These are phyloP conservation scores for Athene noctua DNA, from an alignment of 2,113 vertebrate genomes.

Conservation along the genomic window DNA sequence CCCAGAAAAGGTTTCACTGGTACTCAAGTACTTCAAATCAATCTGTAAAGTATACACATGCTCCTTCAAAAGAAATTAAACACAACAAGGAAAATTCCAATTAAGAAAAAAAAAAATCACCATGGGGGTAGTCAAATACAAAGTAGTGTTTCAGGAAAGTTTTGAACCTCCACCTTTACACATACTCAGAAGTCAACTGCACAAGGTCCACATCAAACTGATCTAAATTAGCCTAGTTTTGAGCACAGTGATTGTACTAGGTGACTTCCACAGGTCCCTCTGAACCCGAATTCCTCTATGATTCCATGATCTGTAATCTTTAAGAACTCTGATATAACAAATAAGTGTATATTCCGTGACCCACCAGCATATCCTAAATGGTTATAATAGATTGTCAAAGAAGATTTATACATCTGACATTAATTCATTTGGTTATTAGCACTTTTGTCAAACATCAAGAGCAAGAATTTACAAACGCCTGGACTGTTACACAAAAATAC, in stretches of 20 bases:
- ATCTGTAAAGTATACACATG: background rate
- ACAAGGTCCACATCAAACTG: background rate
- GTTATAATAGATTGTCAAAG: background rate
- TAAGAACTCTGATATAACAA: background rate
- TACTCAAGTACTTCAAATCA: background rate
- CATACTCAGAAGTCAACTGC: background rate
- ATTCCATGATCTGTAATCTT: background rate
- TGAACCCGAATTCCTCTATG: background rate
- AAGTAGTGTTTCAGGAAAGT: background rate
- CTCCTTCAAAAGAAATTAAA: background rate
- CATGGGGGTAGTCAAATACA: background rate
- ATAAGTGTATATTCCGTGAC: background rate
- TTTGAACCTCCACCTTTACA: background rate
- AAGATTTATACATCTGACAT: background rate
- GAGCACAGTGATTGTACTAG: background rate
- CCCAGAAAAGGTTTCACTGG: background rate
- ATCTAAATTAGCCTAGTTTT: background rate
- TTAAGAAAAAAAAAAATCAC: background rate
- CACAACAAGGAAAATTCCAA: background rate
- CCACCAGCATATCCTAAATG: background rate
- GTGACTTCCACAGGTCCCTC: background rate
- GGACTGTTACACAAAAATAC: background rate
- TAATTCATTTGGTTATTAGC: background rate
- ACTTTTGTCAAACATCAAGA: background rate
- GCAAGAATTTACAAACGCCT: background rate